phyloP scores from a whole-genome alignment of 2,797 vertebrate genomes.

The Ctenopoma kingsleyae region DNA sequence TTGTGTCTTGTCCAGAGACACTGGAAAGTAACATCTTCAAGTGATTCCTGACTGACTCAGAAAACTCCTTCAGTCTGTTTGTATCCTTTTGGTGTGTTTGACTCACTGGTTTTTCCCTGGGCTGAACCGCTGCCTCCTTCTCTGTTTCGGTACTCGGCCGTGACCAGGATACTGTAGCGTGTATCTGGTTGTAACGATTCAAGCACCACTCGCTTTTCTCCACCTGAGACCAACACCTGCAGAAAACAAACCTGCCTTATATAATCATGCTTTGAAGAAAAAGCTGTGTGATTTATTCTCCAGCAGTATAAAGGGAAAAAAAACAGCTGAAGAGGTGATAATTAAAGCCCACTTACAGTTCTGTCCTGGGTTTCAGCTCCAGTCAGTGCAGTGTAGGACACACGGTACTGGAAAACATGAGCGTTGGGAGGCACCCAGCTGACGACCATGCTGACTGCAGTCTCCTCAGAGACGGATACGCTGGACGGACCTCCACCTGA shows the following conservation, averaged over 20 bases:
- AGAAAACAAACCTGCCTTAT: conserved; percentile 44
- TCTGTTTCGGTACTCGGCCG: conserved; percentile 87
- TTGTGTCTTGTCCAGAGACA: too few species aligned
- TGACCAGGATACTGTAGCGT: conserved; percentile 88
- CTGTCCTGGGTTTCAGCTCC: conserved; percentile 83
- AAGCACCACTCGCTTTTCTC: conserved; percentile 80
- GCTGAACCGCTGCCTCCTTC: conserved; percentile 86
- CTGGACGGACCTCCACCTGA: conserved; percentile 87
- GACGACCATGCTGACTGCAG: conserved; percentile 86
- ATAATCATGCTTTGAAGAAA: not conserved
- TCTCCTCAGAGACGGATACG: conserved; percentile 87
- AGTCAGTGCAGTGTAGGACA: conserved; percentile 84
- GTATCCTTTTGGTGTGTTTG: not conserved
- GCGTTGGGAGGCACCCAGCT: conserved; percentile 89
- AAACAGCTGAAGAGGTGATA: not conserved
- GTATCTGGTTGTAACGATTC: conserved; percentile 88
- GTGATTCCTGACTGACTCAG: too few species aligned
- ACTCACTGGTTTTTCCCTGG: conserved; percentile 88
- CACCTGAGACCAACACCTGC: conserved; percentile 88
- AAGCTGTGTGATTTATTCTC: not conserved
- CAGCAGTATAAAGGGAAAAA: not conserved
- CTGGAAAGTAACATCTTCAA: too few species aligned
- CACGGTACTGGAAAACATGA: conserved; percentile 89
- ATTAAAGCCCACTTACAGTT: conserved; percentile 81
- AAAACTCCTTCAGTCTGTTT: not conserved